These are phyloP conservation scores for Chloroceryle inda DNA, from an alignment of 2,797 vertebrate species.

Conservation along the genomic window DNA sequence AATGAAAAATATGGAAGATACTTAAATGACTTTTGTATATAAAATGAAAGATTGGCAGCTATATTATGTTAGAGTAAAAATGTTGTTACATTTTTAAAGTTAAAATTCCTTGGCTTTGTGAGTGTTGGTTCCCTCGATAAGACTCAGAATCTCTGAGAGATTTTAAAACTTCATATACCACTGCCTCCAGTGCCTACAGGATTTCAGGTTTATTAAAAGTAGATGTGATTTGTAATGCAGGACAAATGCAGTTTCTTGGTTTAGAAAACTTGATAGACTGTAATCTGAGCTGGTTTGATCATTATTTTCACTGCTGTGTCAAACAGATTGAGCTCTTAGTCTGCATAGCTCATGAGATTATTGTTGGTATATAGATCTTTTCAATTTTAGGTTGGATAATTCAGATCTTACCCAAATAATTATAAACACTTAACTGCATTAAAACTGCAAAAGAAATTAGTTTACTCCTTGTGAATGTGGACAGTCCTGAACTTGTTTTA, in stretches of 20 bases:
- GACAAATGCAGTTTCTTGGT: not conserved
- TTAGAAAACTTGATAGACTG: not conserved
- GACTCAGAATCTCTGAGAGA: not conserved
- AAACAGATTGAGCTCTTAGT: not conserved
- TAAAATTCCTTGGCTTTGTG: not conserved
- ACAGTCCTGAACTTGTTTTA: not conserved
- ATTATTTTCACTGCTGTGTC: not conserved
- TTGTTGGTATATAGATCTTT: not conserved
- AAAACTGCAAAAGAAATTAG: not conserved
- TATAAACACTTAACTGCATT: not conserved
- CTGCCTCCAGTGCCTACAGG: not conserved
- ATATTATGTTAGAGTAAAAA: not conserved
- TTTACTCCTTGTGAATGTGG: not conserved
- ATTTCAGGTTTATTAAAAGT: slow-evolving; percentile 29
- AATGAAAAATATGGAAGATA: not conserved
- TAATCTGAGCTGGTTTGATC: not conserved
- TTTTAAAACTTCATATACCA: not conserved
- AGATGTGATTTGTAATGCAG: not conserved
- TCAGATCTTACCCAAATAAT: not conserved
- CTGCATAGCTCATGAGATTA: not conserved
- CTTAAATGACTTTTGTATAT: not conserved
- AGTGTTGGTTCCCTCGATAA: not conserved
- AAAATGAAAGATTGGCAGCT: not conserved
- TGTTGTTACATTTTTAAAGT: not conserved
- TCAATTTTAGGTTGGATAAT: not conserved